phyloP scores from a whole-genome alignment of 2,113 vertebrate species.

The Prochilodus magdalenae region DNA sequence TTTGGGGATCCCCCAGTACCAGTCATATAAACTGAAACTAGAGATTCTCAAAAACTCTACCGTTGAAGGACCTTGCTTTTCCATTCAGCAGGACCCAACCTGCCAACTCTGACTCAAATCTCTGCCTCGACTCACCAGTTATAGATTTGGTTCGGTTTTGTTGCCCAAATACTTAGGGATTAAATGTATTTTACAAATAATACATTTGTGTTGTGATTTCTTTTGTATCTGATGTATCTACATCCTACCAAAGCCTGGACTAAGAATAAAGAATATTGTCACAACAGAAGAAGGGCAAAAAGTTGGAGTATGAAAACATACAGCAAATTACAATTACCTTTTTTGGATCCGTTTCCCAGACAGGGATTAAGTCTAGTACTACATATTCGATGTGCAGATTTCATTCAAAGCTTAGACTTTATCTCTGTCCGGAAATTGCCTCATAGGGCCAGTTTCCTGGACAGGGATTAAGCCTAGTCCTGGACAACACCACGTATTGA shows the following conservation, averaged over 20 bases:
- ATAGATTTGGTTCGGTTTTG: constrained; percentile 69
- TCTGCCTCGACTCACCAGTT: constrained; percentile 56
- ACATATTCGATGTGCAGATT: not conserved
- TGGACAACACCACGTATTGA: too few species aligned
- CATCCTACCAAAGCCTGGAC: not conserved
- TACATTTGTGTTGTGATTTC: constrained; percentile 11
- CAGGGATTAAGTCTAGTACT: not conserved
- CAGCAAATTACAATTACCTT: too few species aligned
- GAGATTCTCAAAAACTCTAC: too few species aligned
- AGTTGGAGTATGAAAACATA: not conserved
- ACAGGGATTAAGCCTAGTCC: too few species aligned
- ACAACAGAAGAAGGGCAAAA: not conserved
- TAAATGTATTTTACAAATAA: constrained; percentile 85
- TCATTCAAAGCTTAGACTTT: not conserved
- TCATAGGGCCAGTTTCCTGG: too few species aligned
- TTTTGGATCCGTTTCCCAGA: not conserved
- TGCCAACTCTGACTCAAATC: constrained; percentile 55
- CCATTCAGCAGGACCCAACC: constrained; percentile 7
- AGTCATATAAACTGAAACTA: not conserved
- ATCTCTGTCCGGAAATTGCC: not conserved
- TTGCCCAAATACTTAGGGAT: constrained; percentile 80
- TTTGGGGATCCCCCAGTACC: not conserved
- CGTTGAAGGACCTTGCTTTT: not conserved
- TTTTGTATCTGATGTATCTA: not conserved
- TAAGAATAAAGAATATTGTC: not conserved